Conservation (phyloP, 2,888 invertebrate genomes). For the Ypsolopha sequella region DNA sequence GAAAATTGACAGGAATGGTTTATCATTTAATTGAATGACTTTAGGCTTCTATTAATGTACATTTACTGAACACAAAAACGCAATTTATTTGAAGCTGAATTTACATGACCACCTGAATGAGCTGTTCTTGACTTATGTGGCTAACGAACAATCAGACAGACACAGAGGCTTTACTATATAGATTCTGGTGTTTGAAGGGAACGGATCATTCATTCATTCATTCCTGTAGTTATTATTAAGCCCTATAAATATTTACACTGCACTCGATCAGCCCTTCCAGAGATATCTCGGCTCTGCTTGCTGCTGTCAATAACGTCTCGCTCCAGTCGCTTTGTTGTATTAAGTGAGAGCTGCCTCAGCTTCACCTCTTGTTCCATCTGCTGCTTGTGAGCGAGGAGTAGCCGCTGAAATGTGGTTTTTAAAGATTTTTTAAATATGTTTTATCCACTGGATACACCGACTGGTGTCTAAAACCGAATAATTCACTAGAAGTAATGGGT, state of each 20-base stretch:
- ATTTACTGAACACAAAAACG: too few species aligned
- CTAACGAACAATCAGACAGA: too few species aligned
- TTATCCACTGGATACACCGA: not conserved
- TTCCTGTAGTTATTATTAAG: not conserved
- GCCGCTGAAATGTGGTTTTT: slow-evolving; percentile 50
- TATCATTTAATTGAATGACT: too few species aligned
- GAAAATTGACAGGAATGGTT: slow-evolving; percentile 10
- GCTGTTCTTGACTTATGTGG: too few species aligned
- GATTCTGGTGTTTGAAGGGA: not conserved
- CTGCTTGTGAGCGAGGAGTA: slow-evolving; percentile 76
- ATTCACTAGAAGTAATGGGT: too few species aligned
- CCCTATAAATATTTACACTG: slow-evolving; percentile 25
- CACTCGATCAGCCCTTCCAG: slow-evolving; percentile 44
- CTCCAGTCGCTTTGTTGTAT: slow-evolving; percentile 51
- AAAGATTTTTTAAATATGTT: not conserved
- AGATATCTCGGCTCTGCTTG: slow-evolving; percentile 56
- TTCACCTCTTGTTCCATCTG: slow-evolving; percentile 79
- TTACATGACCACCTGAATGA: too few species aligned
- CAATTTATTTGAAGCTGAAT: too few species aligned
- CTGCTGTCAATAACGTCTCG: slow-evolving; percentile 53
- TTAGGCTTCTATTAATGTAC: too few species aligned
- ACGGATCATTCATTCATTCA: too few species aligned
- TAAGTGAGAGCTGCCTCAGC: slow-evolving; percentile 57
- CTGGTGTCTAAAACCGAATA: too few species aligned
- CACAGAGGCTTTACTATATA: not conserved